Evolutionary conservation across 2,888 invertebrate genomes (phyloP).

Genomic region (Apomyelois bistriatella): DNA sequence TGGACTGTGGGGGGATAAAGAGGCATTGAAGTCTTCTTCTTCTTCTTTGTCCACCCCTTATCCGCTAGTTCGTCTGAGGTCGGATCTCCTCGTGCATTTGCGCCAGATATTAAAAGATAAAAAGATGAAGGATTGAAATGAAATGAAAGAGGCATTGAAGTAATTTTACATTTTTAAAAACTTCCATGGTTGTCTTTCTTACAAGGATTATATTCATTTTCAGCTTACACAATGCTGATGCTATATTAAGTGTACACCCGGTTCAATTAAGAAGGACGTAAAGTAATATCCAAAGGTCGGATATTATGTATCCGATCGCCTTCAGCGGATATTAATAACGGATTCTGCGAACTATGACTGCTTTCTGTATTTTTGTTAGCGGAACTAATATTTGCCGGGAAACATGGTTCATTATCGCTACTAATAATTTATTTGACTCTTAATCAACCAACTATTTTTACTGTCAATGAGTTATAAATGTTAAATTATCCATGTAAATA

Average conservation of each 20-base stretch:
- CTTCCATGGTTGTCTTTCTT: too few species aligned
- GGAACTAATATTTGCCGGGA: not conserved
- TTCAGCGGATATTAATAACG: slow-evolving; percentile 8
- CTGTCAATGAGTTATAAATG: not conserved
- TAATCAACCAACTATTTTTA: not conserved
- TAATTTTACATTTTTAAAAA: too few species aligned
- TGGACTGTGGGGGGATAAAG: too few species aligned
- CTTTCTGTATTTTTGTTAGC: slow-evolving; percentile 8
- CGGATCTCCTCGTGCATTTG: too few species aligned
- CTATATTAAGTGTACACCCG: slow-evolving; percentile 7
- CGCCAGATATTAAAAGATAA: too few species aligned
- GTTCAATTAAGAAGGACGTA: slow-evolving; percentile 7
- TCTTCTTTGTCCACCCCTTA: too few species aligned
- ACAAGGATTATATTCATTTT: too few species aligned
- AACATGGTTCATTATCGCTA: slow-evolving; percentile 3
- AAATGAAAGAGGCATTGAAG: too few species aligned
- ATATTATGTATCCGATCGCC: slow-evolving; percentile 8
- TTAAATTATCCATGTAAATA: too few species aligned
- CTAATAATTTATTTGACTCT: not conserved
- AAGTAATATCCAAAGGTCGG: slow-evolving; percentile 6
- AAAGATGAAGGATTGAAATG: too few species aligned
- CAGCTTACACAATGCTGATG: not conserved
- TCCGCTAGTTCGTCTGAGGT: too few species aligned
- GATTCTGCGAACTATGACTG: not conserved
- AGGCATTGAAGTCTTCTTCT: too few species aligned